Conservation (phyloP, 2,888 invertebrate genomes). For the Athetis lepigone region DNA sequence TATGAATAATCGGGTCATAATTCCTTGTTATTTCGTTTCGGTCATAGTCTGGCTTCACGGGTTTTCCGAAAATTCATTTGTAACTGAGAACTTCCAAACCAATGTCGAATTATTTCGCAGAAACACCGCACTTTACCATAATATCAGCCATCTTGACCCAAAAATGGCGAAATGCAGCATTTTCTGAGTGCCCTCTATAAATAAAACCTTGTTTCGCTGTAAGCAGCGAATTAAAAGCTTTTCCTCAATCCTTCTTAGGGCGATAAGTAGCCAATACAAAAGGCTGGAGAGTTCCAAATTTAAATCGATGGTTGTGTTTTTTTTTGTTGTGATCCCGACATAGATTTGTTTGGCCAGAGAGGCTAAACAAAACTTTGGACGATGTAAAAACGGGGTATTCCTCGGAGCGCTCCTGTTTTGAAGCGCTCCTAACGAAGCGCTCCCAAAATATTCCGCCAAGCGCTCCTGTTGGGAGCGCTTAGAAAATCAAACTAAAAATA, state of each 20-base stretch:
- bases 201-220: slow-evolving; percentile 47
- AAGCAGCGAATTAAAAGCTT: slow-evolving; percentile 51
- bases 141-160: slow-evolving; percentile 40
- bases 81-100: neutral
- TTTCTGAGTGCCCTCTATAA: slow-evolving; percentile 38
- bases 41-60: neutral
- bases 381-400: no score
- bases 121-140: slow-evolving; percentile 10
- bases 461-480: no score
- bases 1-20: neutral
- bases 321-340: neutral
- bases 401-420: no score
- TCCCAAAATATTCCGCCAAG: no score
- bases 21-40: neutral
- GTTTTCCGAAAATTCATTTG: neutral
- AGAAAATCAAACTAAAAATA: no score
- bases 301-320: slow-evolving; percentile 6
- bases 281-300: slow-evolving; percentile 7
- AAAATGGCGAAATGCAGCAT: slow-evolving; percentile 15
- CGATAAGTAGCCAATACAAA: slow-evolving; percentile 38
- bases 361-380: neutral
- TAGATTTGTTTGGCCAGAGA: no score
- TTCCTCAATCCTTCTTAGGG: slow-evolving; percentile 40
- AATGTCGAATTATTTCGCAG: slow-evolving; percentile 14
- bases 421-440: no score